Evolutionary conservation across 1,140 invertebrate species (phyloP).

Genomic region (Uloborus diversus): DNA sequence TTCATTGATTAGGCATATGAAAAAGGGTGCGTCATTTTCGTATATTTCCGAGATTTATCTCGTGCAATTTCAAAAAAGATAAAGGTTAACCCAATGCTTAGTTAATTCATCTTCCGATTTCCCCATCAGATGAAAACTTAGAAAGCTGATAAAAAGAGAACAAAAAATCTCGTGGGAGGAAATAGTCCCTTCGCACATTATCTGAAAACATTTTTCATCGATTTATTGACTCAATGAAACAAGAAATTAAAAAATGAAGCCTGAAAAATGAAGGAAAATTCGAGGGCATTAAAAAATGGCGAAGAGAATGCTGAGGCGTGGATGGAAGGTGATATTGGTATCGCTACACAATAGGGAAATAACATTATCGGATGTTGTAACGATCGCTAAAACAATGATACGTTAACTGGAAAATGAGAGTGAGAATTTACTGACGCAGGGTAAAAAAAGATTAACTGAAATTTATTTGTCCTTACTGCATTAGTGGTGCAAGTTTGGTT

Average conservation of each 20-base stretch:
- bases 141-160: not conserved
- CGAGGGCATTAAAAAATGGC: not conserved
- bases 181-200: slow-evolving; percentile 10
- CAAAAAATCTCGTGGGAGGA: not conserved
- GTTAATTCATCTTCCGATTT: not conserved
- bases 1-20: no score
- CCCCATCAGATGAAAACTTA: not conserved
- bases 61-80: not conserved
- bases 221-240: not conserved
- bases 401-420: not conserved
- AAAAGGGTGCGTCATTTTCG: no score
- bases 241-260: not conserved
- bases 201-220: slow-evolving; percentile 17
- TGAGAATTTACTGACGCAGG: not conserved
- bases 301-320: not conserved
- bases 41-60: no score
- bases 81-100: slow-evolving; percentile 1
- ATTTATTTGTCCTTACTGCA: not conserved
- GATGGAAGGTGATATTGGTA: not conserved
- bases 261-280: not conserved
- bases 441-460: not conserved
- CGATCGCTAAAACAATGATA: not conserved
- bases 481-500: not conserved
- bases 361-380: not conserved
- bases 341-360: not conserved